These are phyloP conservation scores for Pocota personata DNA, from an alignment of 2,888 invertebrate species.

Conservation along the genomic window DNA sequence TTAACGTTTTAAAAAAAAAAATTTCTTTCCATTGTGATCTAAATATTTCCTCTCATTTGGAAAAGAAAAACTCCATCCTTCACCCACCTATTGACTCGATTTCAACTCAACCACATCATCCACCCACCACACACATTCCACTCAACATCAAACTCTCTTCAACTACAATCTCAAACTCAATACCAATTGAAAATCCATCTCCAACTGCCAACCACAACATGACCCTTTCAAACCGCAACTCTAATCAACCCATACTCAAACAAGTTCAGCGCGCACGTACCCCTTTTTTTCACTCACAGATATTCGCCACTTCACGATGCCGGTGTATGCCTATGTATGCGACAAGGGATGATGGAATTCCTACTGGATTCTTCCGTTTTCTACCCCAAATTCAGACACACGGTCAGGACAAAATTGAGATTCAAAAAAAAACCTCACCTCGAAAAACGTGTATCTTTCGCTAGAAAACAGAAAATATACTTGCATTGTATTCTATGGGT, in stretches of 20 bases:
- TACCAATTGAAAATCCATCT: not conserved
- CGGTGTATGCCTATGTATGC: slow-evolving; percentile 41
- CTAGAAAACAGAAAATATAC: slow-evolving; percentile 32
- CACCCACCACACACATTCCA: not conserved
- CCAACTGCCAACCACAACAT: not conserved
- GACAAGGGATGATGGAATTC: slow-evolving; percentile 63
- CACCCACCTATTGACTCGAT: too few species aligned
- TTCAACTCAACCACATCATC: not conserved
- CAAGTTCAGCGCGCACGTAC: slow-evolving; percentile 25
- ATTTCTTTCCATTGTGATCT: too few species aligned
- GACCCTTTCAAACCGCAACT: not conserved
- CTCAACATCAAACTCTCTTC: not conserved
- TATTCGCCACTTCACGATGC: slow-evolving; percentile 59
- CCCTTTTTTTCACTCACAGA: slow-evolving; percentile 24
- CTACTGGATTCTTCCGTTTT: slow-evolving; percentile 37
- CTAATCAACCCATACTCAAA: not conserved
- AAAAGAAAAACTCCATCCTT: too few species aligned
- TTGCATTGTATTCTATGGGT: slow-evolving; percentile 35
- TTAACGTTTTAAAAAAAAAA: too few species aligned
- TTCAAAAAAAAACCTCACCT: slow-evolving; percentile 19
- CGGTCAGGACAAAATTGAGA: slow-evolving; percentile 1
- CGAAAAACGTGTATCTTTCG: slow-evolving; percentile 39
- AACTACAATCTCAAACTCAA: too few species aligned
- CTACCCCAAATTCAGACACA: slow-evolving; percentile 28
- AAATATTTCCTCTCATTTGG: too few species aligned